Evolutionary conservation across 2,113 vertebrate genomes (phyloP).

Genomic region (Oreochromis tanganicae): DNA sequence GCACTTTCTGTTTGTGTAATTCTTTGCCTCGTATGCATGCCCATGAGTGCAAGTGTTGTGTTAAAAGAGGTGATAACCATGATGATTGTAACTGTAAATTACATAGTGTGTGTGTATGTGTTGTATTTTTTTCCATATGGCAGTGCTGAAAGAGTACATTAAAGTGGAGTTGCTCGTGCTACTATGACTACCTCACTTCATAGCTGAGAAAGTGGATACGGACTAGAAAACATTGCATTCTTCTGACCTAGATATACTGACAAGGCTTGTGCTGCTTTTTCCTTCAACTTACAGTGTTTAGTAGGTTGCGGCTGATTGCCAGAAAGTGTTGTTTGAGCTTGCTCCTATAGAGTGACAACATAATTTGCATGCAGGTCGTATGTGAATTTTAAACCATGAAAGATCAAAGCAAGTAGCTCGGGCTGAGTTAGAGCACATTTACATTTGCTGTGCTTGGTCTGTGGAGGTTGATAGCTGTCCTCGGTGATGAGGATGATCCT

Average conservation of each 20-base stretch:
- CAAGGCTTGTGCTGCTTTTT: constrained; percentile 9
- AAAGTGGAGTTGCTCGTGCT: constrained; percentile 23
- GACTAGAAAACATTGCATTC: constrained; percentile 14
- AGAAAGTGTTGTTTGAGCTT: not conserved
- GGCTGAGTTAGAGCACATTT: not conserved
- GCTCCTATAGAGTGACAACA: not conserved
- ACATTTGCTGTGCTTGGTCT: not conserved
- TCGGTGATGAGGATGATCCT: not conserved
- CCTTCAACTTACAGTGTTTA: not conserved
- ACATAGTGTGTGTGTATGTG: not conserved
- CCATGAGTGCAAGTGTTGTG: not conserved
- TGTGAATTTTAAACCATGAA: not conserved
- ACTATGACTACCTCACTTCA: constrained; percentile 2
- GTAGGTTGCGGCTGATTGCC: not conserved
- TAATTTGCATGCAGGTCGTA: not conserved
- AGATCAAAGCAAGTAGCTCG: not conserved
- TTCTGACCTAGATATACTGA: constrained; percentile 54
- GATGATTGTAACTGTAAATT: not conserved
- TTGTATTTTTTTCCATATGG: constrained; percentile 20
- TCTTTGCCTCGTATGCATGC: not conserved
- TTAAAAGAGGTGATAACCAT: not conserved
- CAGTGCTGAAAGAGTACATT: not conserved
- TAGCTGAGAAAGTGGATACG: constrained; percentile 30
- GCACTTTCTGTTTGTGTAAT: not conserved
- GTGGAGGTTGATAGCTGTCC: not conserved